phyloP scores from a whole-genome alignment of 2,113 vertebrate species.

The Rhipidura dahli region DNA sequence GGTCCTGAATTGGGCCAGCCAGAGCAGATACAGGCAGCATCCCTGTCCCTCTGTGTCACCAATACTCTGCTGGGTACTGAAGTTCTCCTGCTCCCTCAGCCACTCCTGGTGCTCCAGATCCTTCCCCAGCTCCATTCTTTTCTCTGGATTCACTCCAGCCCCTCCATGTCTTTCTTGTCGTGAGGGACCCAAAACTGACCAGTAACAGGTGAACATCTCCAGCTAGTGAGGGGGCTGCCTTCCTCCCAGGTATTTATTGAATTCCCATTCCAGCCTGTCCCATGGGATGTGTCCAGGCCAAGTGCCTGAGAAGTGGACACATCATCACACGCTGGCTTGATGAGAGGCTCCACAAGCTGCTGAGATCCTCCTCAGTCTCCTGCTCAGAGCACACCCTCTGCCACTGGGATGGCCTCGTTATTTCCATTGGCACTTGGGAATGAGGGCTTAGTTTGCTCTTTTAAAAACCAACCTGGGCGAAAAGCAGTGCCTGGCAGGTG shows the following conservation, averaged over 20 bases:
- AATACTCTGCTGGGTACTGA: neutral
- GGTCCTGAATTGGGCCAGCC: neutral
- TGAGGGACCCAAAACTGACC: neutral
- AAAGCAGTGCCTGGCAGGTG: neutral
- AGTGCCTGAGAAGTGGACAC: fast-evolving
- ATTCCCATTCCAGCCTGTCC: fast-evolving
- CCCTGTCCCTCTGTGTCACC: neutral
- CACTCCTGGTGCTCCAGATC: neutral
- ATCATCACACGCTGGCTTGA: fast-evolving
- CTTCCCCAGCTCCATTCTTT: neutral
- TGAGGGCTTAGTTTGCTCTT: neutral
- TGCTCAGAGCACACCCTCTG: neutral
- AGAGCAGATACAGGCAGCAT: neutral
- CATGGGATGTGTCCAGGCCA: neutral
- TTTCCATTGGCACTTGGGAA: neutral
- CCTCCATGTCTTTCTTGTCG: neutral
- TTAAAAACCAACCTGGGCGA: neutral
- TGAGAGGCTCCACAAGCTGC: neutral
- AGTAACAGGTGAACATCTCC: neutral
- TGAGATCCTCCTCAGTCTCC: neutral
- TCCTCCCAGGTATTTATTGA: neutral
- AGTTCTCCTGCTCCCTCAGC: neutral
- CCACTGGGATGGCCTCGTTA: neutral
- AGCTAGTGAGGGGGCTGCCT: neutral
- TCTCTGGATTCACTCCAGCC: neutral